Percentiles rank a stretch among this genome's conserved stretches.
Conservation (phyloP, 2,888 invertebrate species). For the Leptodirus hochenwartii region DNA sequence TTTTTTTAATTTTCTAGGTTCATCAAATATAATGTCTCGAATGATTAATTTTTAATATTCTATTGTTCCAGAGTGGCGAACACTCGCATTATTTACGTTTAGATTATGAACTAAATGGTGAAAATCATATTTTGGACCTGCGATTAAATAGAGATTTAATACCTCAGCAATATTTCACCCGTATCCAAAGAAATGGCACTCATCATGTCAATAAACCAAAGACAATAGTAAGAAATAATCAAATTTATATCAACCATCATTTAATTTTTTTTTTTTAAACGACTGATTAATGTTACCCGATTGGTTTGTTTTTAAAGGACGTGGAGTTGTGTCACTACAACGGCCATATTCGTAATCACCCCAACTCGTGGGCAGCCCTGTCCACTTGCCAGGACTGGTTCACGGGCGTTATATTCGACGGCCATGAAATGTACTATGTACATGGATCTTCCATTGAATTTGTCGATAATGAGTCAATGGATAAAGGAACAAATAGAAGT, state of each 20-base stretch:
- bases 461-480: constrained; percentile 10
- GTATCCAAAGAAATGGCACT: constrained; percentile 36
- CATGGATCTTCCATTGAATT: constrained; percentile 26
- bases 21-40: neutral
- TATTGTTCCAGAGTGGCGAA: constrained; percentile 28
- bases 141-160: constrained; percentile 54
- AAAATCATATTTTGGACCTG: constrained; percentile 48
- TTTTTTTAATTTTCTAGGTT: neutral
- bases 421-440: constrained; percentile 55
- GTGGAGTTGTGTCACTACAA: constrained; percentile 58
- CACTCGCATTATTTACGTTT: constrained; percentile 41
- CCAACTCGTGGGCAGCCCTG: constrained; percentile 63
- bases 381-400: constrained; percentile 61
- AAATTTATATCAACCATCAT: neutral
- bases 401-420: constrained; percentile 66
- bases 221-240: constrained; percentile 28
- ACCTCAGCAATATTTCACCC: constrained; percentile 44
- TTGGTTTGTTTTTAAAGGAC: constrained; percentile 32
- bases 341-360: constrained; percentile 52
- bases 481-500: constrained; percentile 4
- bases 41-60: too few relatives aligned
- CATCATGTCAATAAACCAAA: constrained; percentile 35
- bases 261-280: neutral
- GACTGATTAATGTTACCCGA: neutral
- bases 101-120: constrained; percentile 44